phyloP scores from a whole-genome alignment of 2,797 vertebrate genomes.

The Antrozous pallidus region DNA sequence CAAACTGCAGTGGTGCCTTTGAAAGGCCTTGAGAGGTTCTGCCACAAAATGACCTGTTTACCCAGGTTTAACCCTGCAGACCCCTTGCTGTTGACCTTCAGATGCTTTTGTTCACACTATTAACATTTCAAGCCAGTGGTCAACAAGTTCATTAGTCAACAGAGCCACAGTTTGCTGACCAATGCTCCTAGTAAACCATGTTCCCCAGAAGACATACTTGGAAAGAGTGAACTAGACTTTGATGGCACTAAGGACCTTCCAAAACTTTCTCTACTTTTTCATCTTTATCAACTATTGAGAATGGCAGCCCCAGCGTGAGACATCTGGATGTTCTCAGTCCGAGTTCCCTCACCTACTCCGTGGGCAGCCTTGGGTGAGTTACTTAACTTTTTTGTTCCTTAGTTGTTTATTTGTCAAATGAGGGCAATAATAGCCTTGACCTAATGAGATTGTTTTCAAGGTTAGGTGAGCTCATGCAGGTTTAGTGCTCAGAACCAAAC shows the following conservation, averaged over 20 bases:
- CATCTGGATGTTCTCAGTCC: neutral
- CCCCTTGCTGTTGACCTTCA: neutral
- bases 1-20: neutral
- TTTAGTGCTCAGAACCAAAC: neutral
- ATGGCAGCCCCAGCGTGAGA: neutral
- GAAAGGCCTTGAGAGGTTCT: neutral
- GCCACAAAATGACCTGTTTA: neutral
- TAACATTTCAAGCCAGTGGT: neutral
- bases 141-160: too few species aligned
- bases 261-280: neutral
- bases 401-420: neutral
- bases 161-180: too few species aligned
- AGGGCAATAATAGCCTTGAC: neutral
- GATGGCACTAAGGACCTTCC: neutral
- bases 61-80: neutral
- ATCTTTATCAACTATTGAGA: neutral
- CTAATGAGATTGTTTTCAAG: neutral
- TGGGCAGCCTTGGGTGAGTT: neutral
- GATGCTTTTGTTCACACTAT: neutral
- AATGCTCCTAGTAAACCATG: neutral
- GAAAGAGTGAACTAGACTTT: neutral
- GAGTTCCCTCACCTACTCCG: neutral
- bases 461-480: neutral
- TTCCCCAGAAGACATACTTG: neutral
- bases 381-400: neutral